A percentile compares a stretch with the other conserved stretches of the same genome.
Conservation (phyloP, 2,888 invertebrate genomes). For the Metallyticus violacea region DNA sequence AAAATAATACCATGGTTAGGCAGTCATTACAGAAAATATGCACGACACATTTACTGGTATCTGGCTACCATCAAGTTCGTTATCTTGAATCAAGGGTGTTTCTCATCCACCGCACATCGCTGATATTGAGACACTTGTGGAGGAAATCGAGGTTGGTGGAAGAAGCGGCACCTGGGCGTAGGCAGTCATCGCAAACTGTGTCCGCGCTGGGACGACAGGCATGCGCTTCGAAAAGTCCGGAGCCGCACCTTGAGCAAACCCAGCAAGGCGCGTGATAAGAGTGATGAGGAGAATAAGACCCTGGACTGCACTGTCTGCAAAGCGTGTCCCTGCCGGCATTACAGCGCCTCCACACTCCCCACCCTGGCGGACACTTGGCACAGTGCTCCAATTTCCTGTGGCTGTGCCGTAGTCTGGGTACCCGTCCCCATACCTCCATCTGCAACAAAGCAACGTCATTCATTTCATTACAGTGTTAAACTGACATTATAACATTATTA, state of each 20-base stretch:
- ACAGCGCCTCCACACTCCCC: slow-evolving; percentile 43
- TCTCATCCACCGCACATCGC: neutral
- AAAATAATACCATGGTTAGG: neutral
- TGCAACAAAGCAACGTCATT: too few relatives aligned
- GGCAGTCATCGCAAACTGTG: slow-evolving; percentile 48
- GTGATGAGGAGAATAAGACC: slow-evolving; percentile 48
- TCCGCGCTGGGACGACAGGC: slow-evolving; percentile 44
- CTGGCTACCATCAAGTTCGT: neutral
- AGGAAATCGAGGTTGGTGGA: slow-evolving; percentile 41
- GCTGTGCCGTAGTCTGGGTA: slow-evolving; percentile 44
- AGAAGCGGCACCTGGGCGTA: slow-evolving; percentile 38
- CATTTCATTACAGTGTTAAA: too few relatives aligned
- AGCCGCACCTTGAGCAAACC: slow-evolving; percentile 48
- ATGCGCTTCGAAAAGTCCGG: slow-evolving; percentile 48
- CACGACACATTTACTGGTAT: neutral
- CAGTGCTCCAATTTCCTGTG: slow-evolving; percentile 42
- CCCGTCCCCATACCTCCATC: slow-evolving; percentile 38
- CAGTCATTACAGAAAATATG: neutral
- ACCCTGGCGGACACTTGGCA: slow-evolving; percentile 47
- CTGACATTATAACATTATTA: too few relatives aligned
- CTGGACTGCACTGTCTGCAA: slow-evolving; percentile 44
- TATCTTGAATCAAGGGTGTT: neutral
- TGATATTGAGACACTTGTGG: slow-evolving; percentile 26
- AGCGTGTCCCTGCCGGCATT: slow-evolving; percentile 41
- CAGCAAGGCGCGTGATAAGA: slow-evolving; percentile 45